Percentiles rank a stretch among this genome's conserved stretches.
Conservation (phyloP, 1,140 invertebrate genomes). For the Portunus trituberculatus region DNA sequence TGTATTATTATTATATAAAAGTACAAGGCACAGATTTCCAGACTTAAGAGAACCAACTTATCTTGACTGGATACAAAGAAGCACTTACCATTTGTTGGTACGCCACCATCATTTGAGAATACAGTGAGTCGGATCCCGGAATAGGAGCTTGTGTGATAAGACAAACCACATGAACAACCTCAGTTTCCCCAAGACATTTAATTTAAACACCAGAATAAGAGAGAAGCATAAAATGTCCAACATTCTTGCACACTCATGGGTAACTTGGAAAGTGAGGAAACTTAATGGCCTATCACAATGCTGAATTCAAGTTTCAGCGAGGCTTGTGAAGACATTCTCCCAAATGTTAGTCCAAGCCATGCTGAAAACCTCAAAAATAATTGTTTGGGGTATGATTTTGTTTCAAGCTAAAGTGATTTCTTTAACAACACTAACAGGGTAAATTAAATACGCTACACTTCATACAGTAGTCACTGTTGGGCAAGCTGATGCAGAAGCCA, state of each 20-base stretch:
- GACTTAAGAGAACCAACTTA: conserved; percentile 29
- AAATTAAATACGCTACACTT: too few relatives aligned
- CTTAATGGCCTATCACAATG: conserved; percentile 42
- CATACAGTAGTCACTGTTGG: too few relatives aligned
- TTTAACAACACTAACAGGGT: not conserved
- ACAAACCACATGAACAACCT: conserved; percentile 72
- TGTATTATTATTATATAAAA: not conserved
- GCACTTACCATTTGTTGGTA: conserved; percentile 78
- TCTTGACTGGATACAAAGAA: not conserved
- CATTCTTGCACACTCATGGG: conserved; percentile 35
- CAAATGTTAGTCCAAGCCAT: conserved; percentile 45
- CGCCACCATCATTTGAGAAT: conserved; percentile 77
- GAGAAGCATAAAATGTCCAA: conserved; percentile 50
- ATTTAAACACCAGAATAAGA: conserved; percentile 54
- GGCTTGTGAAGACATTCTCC: conserved; percentile 36
- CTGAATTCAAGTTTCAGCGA: conserved; percentile 38
- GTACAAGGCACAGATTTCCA: not conserved
- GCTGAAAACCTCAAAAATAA: conserved; percentile 56
- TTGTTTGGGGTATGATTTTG: conserved; percentile 38
- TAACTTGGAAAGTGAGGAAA: conserved; percentile 16
- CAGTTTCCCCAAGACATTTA: conserved; percentile 44
- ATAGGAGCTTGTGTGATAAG: conserved; percentile 78
- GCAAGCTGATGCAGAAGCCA: too few relatives aligned
- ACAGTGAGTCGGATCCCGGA: conserved; percentile 76
- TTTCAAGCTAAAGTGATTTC: conserved; percentile 60